phyloP scores from a whole-genome alignment of 2,888 invertebrate genomes.

The Oxyscelio sp. region DNA sequence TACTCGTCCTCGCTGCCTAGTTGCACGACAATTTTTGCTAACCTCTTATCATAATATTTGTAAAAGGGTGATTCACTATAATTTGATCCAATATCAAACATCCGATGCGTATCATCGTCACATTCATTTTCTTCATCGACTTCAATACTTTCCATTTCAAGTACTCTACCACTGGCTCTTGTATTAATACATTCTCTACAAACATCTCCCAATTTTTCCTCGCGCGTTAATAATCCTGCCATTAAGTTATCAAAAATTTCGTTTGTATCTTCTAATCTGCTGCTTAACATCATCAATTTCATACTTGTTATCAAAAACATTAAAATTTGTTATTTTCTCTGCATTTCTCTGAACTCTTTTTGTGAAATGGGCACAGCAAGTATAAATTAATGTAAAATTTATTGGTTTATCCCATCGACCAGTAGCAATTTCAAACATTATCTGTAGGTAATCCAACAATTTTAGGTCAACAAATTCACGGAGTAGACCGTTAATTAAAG shows the following conservation, averaged over 20 bases:
- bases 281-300: background rate
- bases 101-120: too few species aligned
- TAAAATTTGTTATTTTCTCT: slow-evolving; percentile 10
- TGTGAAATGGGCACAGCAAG: slow-evolving; percentile 3
- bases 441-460: too few species aligned
- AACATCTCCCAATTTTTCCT: too few species aligned
- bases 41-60: background rate
- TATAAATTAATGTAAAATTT: slow-evolving; percentile 4
- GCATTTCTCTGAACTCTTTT: slow-evolving; percentile 6
- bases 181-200: too few species aligned
- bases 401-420: slow-evolving; percentile 2
- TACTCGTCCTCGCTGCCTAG: too few species aligned
- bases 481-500: too few species aligned
- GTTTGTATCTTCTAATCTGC: background rate
- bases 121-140: background rate
- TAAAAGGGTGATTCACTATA: background rate
- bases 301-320: background rate
- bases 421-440: too few species aligned
- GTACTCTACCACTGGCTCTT: too few species aligned
- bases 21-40: background rate
- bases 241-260: slow-evolving; percentile 5
- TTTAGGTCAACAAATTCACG: too few species aligned
- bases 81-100: too few species aligned
- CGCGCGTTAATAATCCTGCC: background rate
- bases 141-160: background rate